Percentiles rank a stretch among this genome's conserved stretches.
Conservation (phyloP, 2,113 vertebrate genomes). For the Amblyopsis rosae region DNA sequence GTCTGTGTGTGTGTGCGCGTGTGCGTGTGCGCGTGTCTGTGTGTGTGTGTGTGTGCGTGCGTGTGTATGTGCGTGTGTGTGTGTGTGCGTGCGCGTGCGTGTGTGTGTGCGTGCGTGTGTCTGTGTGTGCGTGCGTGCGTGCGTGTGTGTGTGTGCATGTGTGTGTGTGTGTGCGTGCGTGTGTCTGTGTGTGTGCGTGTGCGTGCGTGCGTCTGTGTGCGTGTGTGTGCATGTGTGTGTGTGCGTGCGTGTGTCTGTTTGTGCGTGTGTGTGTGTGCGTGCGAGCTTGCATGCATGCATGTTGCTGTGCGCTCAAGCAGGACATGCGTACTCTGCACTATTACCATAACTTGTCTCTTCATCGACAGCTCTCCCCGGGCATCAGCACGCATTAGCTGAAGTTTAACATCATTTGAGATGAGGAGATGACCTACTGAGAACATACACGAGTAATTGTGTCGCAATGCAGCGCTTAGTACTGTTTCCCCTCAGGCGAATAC, state of each 20-base stretch:
- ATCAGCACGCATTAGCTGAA: conserved; percentile 83
- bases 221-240: conserved; percentile 9
- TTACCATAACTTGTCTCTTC: conserved; percentile 36
- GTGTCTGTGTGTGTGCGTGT: not conserved
- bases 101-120: conserved; percentile 4
- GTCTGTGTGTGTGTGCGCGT: not conserved
- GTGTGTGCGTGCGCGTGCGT: conserved; percentile 6
- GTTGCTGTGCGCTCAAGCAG: conserved; percentile 22
- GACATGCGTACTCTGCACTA: not conserved
- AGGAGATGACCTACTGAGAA: conserved; percentile 87
- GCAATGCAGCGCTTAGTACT: conserved; percentile 88
- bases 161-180: not conserved
- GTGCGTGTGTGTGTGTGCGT: too few relatives aligned
- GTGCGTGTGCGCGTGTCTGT: not conserved
- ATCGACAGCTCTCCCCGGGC: conserved; percentile 63
- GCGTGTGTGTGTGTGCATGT: conserved; percentile 3
- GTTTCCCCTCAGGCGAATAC: conserved; percentile 96
- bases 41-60: conserved; percentile 8
- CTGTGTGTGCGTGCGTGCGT: too few relatives aligned
- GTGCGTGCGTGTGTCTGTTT: not conserved
- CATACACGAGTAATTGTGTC: conserved; percentile 87
- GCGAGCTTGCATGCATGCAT: not conserved
- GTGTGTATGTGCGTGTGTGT: not conserved
- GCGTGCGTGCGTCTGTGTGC: too few relatives aligned
- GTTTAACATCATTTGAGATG: conserved; percentile 88